Evolutionary conservation across 1,140 invertebrate species (phyloP).

Genomic region (Acromyrmex heyeri): DNA sequence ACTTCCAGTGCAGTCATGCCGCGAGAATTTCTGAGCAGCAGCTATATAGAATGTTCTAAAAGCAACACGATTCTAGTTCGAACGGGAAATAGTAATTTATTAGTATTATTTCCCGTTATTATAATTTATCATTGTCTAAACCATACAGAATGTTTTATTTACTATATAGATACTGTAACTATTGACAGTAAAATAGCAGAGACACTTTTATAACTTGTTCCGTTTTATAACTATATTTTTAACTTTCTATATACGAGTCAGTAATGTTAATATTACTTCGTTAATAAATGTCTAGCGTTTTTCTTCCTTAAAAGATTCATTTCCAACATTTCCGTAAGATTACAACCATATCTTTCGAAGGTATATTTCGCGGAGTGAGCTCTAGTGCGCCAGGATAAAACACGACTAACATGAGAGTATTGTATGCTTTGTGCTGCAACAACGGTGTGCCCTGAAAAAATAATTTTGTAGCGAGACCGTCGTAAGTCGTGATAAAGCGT

Average conservation of each 20-base stretch:
- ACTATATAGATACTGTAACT: too few species aligned
- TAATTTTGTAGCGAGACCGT: constrained; percentile 40
- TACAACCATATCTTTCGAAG: constrained; percentile 33
- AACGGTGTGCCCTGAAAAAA: constrained; percentile 51
- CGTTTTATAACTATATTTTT: not conserved
- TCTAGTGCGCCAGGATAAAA: constrained; percentile 13
- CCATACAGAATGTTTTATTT: not conserved
- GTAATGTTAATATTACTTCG: not conserved
- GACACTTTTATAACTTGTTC: not conserved
- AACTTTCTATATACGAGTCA: not conserved
- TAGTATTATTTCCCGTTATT: constrained; percentile 2
- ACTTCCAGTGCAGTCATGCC: constrained; percentile 38
- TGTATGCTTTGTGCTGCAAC: constrained; percentile 32
- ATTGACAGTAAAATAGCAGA: not conserved
- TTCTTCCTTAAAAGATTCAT: not conserved
- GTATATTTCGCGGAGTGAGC: constrained; percentile 10
- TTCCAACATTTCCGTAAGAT: constrained; percentile 3
- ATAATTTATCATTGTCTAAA: not conserved
- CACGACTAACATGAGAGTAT: constrained; percentile 10
- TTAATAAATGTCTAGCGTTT: not conserved
- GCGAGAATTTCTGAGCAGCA: constrained; percentile 21
- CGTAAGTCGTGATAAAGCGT: constrained; percentile 50
- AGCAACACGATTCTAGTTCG: constrained; percentile 19
- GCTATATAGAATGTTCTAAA: constrained; percentile 22
- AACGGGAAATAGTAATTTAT: constrained; percentile 14